phyloP scores from a whole-genome alignment of 2,888 invertebrate species.

The Agelastica alni region DNA sequence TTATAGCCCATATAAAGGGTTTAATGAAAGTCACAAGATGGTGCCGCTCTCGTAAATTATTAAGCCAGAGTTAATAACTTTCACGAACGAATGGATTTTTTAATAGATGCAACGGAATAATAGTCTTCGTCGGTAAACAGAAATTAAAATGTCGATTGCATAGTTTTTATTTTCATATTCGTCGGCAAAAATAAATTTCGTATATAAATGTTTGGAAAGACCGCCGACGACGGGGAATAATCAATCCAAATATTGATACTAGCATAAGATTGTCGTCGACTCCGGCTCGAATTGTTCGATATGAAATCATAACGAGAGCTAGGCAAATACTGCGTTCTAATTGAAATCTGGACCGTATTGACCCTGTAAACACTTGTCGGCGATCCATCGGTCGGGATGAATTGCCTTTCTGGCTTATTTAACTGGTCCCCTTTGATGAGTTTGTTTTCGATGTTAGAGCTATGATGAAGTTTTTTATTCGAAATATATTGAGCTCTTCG shows the following conservation, averaged over 20 bases:
- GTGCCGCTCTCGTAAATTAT: too few relatives aligned
- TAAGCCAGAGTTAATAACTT: too few relatives aligned
- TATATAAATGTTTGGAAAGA: slow-evolving; percentile 1
- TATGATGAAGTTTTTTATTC: slow-evolving; percentile 51
- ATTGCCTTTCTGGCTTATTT: slow-evolving; percentile 47
- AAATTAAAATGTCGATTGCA: too few relatives aligned
- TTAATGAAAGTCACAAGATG: too few relatives aligned
- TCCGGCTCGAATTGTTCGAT: slow-evolving; percentile 51
- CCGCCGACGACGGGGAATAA: slow-evolving; percentile 19
- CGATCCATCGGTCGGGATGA: slow-evolving; percentile 53
- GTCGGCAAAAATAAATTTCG: slow-evolving; percentile 7
- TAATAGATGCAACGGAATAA: too few relatives aligned
- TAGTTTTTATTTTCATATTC: too few relatives aligned
- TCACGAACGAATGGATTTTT: too few relatives aligned
- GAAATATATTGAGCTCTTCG: slow-evolving; percentile 38
- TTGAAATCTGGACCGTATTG: slow-evolving; percentile 58
- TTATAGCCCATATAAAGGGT: too few relatives aligned
- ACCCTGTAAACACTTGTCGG: slow-evolving; percentile 57
- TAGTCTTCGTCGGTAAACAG: too few relatives aligned
- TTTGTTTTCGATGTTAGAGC: slow-evolving; percentile 51
- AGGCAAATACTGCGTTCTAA: slow-evolving; percentile 56
- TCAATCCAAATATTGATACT: slow-evolving; percentile 35
- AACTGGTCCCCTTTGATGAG: slow-evolving; percentile 50
- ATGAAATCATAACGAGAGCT: slow-evolving; percentile 59
- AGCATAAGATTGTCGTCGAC: slow-evolving; percentile 44